Conservation (phyloP, 2,888 invertebrate genomes). For the Eudemis profundana region DNA sequence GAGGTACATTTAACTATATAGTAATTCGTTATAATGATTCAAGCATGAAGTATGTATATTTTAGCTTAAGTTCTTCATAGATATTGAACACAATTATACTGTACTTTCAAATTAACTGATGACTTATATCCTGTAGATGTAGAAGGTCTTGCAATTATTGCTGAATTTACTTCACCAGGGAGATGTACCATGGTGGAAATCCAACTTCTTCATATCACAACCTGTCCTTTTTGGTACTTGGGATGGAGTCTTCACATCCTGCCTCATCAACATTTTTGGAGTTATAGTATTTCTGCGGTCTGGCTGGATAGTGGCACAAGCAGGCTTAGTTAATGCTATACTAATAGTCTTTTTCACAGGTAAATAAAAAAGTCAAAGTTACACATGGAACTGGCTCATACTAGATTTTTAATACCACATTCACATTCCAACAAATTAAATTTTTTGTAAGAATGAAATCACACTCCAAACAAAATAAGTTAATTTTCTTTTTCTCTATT, state of each 20-base stretch:
- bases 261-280: conserved; percentile 98
- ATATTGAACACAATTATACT: not conserved
- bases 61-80: not conserved
- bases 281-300: conserved; percentile 98
- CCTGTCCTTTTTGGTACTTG: conserved; percentile 98
- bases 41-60: too few species aligned
- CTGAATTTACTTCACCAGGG: conserved; percentile 79
- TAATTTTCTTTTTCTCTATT: too few species aligned
- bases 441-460: too few species aligned
- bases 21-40: too few species aligned
- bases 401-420: too few species aligned
- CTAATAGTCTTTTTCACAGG: conserved; percentile 93
- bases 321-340: conserved; percentile 92
- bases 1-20: too few species aligned
- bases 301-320: conserved; percentile 98
- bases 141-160: not conserved
- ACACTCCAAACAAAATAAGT: too few species aligned
- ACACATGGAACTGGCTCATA: too few species aligned
- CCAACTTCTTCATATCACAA: conserved; percentile 98
- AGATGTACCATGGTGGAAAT: conserved; percentile 97
- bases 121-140: not conserved
- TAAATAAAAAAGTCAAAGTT: too few species aligned
- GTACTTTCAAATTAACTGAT: not conserved
- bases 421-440: too few species aligned
- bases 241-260: conserved; percentile 99